Evolutionary conservation across 1,140 invertebrate genomes (phyloP), one percentile per base, ranked within the genome.

Genomic region (Drosophila kurseongensis): DNA sequence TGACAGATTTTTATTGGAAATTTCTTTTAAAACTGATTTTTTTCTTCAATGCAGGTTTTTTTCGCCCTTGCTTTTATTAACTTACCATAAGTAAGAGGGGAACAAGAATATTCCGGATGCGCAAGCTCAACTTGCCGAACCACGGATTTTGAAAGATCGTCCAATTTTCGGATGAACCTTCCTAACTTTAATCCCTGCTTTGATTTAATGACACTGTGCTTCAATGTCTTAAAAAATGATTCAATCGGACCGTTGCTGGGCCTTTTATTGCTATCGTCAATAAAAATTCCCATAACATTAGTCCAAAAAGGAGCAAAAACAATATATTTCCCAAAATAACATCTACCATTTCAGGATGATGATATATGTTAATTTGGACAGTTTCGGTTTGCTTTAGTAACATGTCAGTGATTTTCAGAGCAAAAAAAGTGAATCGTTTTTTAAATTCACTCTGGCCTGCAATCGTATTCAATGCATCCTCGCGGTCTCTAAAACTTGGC

Each of bases 221-320:
- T 51, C 1, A 16, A 13, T 4, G n/a, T n/a, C n/a, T n/a, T n/a
- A n/a, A n/a, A n/a, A n/a, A n/a, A n/a, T n/a, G n/a, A n/a, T n/a
- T n/a, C n/a, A n/a, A n/a, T n/a, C n/a, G n/a, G n/a, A n/a, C n/a
- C n/a, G n/a, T n/a, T n/a, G n/a, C n/a, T n/a, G n/a, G n/a, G n/a
- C n/a, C n/a, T n/a, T n/a, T n/a, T n/a, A n/a, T n/a, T n/a, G 40
- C 8, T 52, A 2, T 1, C 2, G 23, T 57, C 61, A 56, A 57
- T 65, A 44, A 44, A 57, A 45, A 56, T 65, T 2, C 52, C 50
- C 3, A 63, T 55, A 16, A 55, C 10, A 29, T 63, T 63, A 0
- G 38, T 55, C 14, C 29, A 55, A 44, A 36, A 63, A 35, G 51
- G 40, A 32, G 7, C 29, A 32, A 32, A 32, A 32, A 32, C 6